Base-by-base conservation (phyloP, 2,888 invertebrate genomes). In the Bombylius discolor region DNA sequence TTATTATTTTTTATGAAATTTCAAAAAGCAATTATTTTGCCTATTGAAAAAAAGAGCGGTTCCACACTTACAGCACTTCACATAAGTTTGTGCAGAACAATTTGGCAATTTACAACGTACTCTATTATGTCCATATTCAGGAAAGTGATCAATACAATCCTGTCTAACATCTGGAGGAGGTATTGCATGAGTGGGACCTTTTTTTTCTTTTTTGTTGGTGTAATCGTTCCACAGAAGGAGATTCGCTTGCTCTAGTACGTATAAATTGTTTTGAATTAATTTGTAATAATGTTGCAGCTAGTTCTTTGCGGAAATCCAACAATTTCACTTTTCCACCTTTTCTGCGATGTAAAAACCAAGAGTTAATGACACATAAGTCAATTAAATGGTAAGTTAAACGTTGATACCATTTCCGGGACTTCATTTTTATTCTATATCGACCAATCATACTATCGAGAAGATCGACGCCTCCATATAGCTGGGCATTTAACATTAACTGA, bases 361-460 rank as follows among this genome's bases (percentile, higher is more conserved):
- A 12, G n/a, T 44, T 44, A 5, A 44, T 44, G 12, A 44, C 44
- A 3, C 13, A 12, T 7, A 49, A 5, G 32, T 49, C 49, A 7
- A 49, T 8, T 5, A 49, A 36, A 14, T 36, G 49, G 23, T 39
- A 49, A 39, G 33, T 33, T 13, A 49, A 13, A 14, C 49, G 34
- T 23, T 32, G 8, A 49, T 49, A 49, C 39, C 49, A 49, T 11
- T 33, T 49, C 23, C 13, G 8, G 7, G 33, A 49, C 33, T 33
- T 49, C 14, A 49, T 49, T 11, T 31, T 49, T 39, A 49, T 49
- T 39, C 33, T 62, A 49, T 62, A 60, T 4, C 39, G 57, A 12
- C 62, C 64, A 60, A 64, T 63, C 14, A 65, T 61, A 51, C 61
- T 61, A 51, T 65, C 64, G 8, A 64, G 53, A 4, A 65, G 57